phyloP scores from a whole-genome alignment of 2,113 vertebrate species.

The Phalacrocorax carbo region DNA sequence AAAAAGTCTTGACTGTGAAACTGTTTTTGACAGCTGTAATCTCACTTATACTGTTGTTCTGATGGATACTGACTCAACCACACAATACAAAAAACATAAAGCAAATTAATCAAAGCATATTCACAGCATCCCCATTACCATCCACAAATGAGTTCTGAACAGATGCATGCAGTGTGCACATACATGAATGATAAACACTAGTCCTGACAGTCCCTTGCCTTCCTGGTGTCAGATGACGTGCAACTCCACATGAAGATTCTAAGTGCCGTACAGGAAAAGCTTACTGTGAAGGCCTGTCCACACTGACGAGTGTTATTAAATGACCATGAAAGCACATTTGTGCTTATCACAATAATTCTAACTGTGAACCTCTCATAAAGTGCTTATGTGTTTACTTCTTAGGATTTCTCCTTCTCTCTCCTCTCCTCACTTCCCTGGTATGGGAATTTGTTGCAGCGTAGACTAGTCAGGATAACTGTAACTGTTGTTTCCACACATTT shows the following conservation, averaged over 20 bases:
- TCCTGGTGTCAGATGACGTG: conserved; percentile 39
- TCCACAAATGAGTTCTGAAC: conserved; percentile 66
- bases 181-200: conserved; percentile 54
- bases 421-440: not conserved
- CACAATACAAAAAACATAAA: conserved; percentile 69
- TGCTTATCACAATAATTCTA: conserved; percentile 13
- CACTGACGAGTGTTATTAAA: conserved; percentile 28
- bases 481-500: conserved; percentile 10
- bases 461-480: not conserved
- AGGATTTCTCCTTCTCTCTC: not conserved
- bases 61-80: conserved; percentile 69
- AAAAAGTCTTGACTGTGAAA: conserved; percentile 67
- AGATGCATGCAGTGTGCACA: conserved; percentile 66
- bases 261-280: conserved; percentile 42
- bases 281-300: conserved; percentile 50
- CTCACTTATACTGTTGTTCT: conserved; percentile 50
- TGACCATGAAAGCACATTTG: conserved; percentile 21
- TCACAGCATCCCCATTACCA: conserved; percentile 56
- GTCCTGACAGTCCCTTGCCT: conserved; percentile 2
- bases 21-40: conserved; percentile 68
- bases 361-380: not conserved
- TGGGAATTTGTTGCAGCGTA: not conserved
- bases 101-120: conserved; percentile 71
- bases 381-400: not conserved
- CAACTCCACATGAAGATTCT: not conserved